phyloP scores from a whole-genome alignment of 2,797 vertebrate species.

The Arrhamphus sclerolepis region DNA sequence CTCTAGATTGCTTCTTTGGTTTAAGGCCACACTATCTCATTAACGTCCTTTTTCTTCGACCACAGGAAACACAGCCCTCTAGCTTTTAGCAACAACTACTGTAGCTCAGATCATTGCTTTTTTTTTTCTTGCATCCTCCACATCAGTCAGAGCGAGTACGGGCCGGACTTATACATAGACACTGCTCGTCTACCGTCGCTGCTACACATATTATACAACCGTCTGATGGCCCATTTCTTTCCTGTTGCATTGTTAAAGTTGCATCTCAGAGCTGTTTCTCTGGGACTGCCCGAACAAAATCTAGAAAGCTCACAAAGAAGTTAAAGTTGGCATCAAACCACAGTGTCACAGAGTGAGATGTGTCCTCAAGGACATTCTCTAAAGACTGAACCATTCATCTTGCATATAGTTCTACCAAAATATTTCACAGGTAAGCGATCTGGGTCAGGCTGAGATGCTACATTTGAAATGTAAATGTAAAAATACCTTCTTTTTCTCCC shows the following conservation, averaged over 20 bases:
- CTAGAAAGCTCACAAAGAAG: background rate
- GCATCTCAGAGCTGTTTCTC: conserved; percentile 10
- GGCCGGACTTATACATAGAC: conserved; percentile 48
- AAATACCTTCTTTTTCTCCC: too few species aligned
- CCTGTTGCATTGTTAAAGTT: conserved; percentile 38
- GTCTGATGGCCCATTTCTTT: conserved; percentile 18
- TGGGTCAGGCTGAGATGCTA: too few species aligned
- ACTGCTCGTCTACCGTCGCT: conserved; percentile 54
- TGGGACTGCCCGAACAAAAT: conserved; percentile 13
- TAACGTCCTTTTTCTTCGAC: conserved; percentile 39
- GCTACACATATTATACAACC: conserved; percentile 20
- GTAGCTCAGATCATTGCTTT: conserved; percentile 15
- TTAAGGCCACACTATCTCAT: conserved; percentile 37
- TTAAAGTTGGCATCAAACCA: conserved; percentile 10
- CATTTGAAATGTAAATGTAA: too few species aligned
- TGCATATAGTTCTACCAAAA: too few species aligned
- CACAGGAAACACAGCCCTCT: conserved; percentile 14
- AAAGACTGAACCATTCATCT: too few species aligned
- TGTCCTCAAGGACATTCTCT: too few species aligned
- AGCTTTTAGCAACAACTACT: conserved; percentile 2
- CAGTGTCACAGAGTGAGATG: too few species aligned
- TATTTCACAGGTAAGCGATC: too few species aligned
- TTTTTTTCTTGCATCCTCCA: conserved; percentile 47
- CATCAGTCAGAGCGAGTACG: conserved; percentile 36
- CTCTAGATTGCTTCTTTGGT: conserved; percentile 32